Evolutionary conservation across 2,797 vertebrate genomes (phyloP).

Genomic region (Sylvilagus floridanus): DNA sequence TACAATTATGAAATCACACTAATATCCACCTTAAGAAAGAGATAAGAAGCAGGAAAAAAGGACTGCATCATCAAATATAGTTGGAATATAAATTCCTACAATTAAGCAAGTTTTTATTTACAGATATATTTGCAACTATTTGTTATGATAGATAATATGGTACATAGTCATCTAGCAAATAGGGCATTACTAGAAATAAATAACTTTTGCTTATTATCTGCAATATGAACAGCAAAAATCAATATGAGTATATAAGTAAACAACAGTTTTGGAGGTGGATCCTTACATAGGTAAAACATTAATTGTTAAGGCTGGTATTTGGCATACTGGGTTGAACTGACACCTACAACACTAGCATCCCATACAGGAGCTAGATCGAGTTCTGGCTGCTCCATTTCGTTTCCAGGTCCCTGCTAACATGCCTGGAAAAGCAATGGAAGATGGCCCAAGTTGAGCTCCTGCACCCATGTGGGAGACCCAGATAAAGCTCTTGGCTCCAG

Average conservation of each 20-base stretch:
- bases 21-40: conserved; percentile 35
- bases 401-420: too few species aligned
- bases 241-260: not conserved
- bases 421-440: too few species aligned
- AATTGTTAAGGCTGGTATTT: too few species aligned
- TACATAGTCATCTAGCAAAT: not conserved
- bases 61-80: not conserved
- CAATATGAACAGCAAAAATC: not conserved
- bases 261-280: not conserved
- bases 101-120: conserved; percentile 11
- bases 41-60: not conserved
- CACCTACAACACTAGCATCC: too few species aligned
- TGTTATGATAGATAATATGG: not conserved
- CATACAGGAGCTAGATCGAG: too few species aligned
- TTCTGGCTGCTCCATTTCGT: too few species aligned
- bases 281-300: not conserved
- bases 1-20: conserved; percentile 42
- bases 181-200: conserved; percentile 38
- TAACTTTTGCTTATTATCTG: not conserved
- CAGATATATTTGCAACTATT: conserved; percentile 21
- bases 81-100: conserved; percentile 29
- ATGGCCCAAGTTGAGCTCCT: too few species aligned
- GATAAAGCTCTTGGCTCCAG: too few species aligned
- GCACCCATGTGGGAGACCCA: too few species aligned
- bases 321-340: too few species aligned